phyloP scores from a whole-genome alignment of 2,888 invertebrate species.

The Drosophila testacea region DNA sequence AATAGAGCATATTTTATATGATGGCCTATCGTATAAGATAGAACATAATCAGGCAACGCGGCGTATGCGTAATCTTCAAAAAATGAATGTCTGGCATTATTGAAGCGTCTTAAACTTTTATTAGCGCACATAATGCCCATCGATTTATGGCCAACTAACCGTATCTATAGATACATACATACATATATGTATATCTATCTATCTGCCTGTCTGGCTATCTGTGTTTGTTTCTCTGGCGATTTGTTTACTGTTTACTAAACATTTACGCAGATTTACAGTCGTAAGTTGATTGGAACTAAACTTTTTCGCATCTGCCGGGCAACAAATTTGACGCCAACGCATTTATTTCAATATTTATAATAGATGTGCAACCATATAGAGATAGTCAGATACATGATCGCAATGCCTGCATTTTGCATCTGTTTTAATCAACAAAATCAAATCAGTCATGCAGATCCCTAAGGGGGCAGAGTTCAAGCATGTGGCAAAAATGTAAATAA shows the following conservation, averaged over 20 bases:
- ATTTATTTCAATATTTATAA: slow-evolving; percentile 22
- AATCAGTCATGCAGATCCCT: slow-evolving; percentile 13
- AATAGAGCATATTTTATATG: slow-evolving; percentile 22
- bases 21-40: slow-evolving; percentile 1
- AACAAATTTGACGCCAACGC: slow-evolving; percentile 45
- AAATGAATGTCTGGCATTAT: slow-evolving; percentile 35
- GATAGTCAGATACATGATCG: slow-evolving; percentile 7
- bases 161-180: slow-evolving; percentile 14
- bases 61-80: slow-evolving; percentile 68
- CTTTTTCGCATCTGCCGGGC: slow-evolving; percentile 56
- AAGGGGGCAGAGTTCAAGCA: slow-evolving; percentile 35
- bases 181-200: slow-evolving; percentile 12
- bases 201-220: slow-evolving; percentile 5
- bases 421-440: slow-evolving; percentile 18
- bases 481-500: slow-evolving; percentile 58
- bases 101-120: slow-evolving; percentile 71
- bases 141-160: slow-evolving; percentile 72
- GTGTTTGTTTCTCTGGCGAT: slow-evolving; percentile 47
- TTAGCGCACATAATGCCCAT: slow-evolving; percentile 72
- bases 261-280: slow-evolving; percentile 71
- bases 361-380: slow-evolving; percentile 20
- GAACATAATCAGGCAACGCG: slow-evolving; percentile 26
- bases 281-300: slow-evolving; percentile 67
- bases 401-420: slow-evolving; percentile 51
- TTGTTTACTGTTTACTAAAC: slow-evolving; percentile 75